phyloP scores from a whole-genome alignment of 35 echinoderm and acorn worm species.

The Ophiothrix spiculata region DNA sequence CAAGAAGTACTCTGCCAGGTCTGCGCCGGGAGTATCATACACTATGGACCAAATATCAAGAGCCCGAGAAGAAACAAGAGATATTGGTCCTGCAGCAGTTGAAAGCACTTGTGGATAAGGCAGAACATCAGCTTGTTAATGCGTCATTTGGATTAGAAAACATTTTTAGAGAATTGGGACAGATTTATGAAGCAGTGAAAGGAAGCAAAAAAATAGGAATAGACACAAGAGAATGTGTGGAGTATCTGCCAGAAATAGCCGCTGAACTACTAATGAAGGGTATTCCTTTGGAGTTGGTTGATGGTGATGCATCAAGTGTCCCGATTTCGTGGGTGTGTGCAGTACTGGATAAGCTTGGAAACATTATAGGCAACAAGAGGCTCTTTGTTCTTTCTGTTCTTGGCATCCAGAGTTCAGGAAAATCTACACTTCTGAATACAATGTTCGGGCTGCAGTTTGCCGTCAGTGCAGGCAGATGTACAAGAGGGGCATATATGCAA shows the following conservation, averaged over 20 bases:
- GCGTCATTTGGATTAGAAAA: background rate
- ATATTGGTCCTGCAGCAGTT: background rate
- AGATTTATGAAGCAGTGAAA: conserved; percentile 13
- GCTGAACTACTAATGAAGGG: conserved; percentile 29
- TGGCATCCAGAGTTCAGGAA: conserved; percentile 6
- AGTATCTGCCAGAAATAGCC: conserved; percentile 15
- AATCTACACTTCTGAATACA: conserved; percentile 30
- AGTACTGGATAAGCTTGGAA: conserved; percentile 13
- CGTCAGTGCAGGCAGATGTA: conserved; percentile 35
- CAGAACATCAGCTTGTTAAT: background rate
- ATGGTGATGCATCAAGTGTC: conserved; percentile 34
- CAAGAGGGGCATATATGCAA: conserved; percentile 29
- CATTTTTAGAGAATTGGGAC: background rate
- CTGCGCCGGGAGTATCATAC: background rate
- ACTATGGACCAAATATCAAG: background rate
- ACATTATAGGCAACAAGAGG: conserved; percentile 10
- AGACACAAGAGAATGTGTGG: background rate
- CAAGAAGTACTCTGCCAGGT: background rate
- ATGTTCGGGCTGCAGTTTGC: conserved; percentile 49
- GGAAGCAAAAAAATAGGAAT: background rate
- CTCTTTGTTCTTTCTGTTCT: conserved; percentile 32
- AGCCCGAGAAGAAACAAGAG: background rate
- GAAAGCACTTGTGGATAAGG: background rate
- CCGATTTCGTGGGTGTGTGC: conserved; percentile 24
- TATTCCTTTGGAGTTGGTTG: conserved; percentile 23